Conservation (phyloP, 2,113 vertebrate genomes). For the Amphiprion ocellaris region DNA sequence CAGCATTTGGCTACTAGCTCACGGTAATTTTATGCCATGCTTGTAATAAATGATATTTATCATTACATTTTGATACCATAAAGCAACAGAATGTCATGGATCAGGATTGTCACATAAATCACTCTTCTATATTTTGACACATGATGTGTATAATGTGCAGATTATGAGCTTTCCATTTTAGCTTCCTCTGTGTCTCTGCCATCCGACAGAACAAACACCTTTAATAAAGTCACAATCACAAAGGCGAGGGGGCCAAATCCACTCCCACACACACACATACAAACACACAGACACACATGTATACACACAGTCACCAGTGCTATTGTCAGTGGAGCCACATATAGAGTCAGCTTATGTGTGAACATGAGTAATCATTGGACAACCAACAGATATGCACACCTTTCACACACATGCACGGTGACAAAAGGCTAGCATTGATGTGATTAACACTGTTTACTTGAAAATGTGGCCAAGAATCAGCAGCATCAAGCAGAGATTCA, state of each 20-base stretch:
- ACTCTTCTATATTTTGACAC: conserved; percentile 76
- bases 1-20: conserved; percentile 59
- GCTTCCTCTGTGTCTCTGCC: conserved; percentile 64
- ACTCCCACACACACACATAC: conserved; percentile 74
- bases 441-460: conserved; percentile 85
- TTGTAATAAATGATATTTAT: conserved; percentile 73
- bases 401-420: conserved; percentile 39
- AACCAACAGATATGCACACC: conserved; percentile 42
- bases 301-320: conserved; percentile 35
- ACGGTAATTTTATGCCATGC: conserved; percentile 55
- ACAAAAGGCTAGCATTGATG: conserved; percentile 55
- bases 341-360: conserved; percentile 67
- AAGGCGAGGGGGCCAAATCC: conserved; percentile 91
- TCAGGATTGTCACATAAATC: conserved; percentile 63
- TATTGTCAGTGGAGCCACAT: conserved; percentile 66
- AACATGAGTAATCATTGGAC: conserved; percentile 70
- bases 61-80: conserved; percentile 65
- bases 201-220: conserved; percentile 70
- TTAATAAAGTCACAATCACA: conserved; percentile 88
- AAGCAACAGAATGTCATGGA: conserved; percentile 65
- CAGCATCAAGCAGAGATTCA: conserved; percentile 38
- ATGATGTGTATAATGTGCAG: conserved; percentile 75
- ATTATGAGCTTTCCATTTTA: conserved; percentile 74
- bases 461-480: conserved; percentile 36
- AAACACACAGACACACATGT: conserved; percentile 43